phyloP scores from a whole-genome alignment of 1,140 invertebrate species.

The Tenebrio molitor region DNA sequence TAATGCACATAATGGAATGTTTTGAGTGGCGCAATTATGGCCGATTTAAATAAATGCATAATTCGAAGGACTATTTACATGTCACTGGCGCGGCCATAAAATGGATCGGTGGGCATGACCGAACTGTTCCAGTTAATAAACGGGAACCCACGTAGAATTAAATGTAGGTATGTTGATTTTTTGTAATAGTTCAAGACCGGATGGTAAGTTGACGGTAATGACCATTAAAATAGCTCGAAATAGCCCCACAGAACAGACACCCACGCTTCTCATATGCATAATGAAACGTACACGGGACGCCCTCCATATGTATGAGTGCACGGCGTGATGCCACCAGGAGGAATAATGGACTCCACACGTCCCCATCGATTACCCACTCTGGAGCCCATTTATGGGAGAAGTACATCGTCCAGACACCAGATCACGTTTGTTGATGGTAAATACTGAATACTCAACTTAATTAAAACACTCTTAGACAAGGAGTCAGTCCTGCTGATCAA shows the following conservation, averaged over 20 bases:
- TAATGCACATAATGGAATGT: slow-evolving; percentile 16
- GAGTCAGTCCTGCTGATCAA: no score
- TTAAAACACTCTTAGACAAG: no score
- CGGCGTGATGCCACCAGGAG: slow-evolving; percentile 49
- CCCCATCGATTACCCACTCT: slow-evolving; percentile 47
- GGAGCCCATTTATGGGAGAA: background rate
- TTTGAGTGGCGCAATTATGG: slow-evolving; percentile 21
- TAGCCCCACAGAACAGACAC: slow-evolving; percentile 47
- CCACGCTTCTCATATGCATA: slow-evolving; percentile 53
- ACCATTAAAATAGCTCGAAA: slow-evolving; percentile 37
- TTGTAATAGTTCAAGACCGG: slow-evolving; percentile 24
- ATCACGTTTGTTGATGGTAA: no score
- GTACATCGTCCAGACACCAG: no score
- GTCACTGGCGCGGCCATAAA: slow-evolving; percentile 11
- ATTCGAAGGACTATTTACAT: slow-evolving; percentile 10
- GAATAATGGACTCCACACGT: slow-evolving; percentile 49
- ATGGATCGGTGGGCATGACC: slow-evolving; percentile 11
- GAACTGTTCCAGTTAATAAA: background rate
- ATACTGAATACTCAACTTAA: no score
- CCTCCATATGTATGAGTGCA: slow-evolving; percentile 51
- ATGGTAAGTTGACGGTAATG: slow-evolving; percentile 40
- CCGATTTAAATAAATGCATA: slow-evolving; percentile 21
- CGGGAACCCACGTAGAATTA: background rate
- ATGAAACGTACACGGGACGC: slow-evolving; percentile 50
- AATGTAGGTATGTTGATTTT: background rate